Conservation (phyloP, 2,888 invertebrate genomes). For the Epistrophe eligans region DNA sequence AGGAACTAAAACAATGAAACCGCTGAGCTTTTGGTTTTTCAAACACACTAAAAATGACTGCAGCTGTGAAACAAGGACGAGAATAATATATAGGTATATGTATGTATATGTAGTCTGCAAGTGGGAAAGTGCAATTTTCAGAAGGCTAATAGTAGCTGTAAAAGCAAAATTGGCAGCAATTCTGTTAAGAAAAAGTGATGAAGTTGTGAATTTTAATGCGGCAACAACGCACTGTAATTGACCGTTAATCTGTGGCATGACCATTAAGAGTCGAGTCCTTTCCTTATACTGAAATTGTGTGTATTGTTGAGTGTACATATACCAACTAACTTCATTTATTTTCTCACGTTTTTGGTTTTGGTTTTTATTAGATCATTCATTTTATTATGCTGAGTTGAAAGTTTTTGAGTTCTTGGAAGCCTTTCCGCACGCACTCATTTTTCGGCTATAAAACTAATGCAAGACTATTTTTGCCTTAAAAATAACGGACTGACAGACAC, state of each 20-base stretch:
- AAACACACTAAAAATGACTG: conserved; percentile 29
- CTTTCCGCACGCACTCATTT: conserved; percentile 18
- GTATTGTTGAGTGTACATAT: too few relatives aligned
- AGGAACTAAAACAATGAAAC: conserved; percentile 71
- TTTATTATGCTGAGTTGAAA: conserved; percentile 11
- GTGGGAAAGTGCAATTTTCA: conserved; percentile 43
- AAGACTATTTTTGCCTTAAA: not conserved
- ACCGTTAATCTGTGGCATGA: conserved; percentile 14
- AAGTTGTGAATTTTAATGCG: conserved; percentile 40
- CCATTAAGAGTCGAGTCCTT: conserved; percentile 29
- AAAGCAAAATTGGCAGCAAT: conserved; percentile 39
- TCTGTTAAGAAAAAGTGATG: conserved; percentile 23
- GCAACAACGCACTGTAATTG: conserved; percentile 17
- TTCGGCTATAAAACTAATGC: conserved; percentile 8
- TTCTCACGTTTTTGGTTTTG: conserved; percentile 2
- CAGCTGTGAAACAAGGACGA: conserved; percentile 24
- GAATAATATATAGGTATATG: too few relatives aligned
- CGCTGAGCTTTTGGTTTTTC: conserved; percentile 69
- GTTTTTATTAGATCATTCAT: conserved; percentile 12
- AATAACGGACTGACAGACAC: not conserved
- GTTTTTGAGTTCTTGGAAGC: not conserved
- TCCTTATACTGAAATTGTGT: not conserved
- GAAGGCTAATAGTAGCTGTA: conserved; percentile 35
- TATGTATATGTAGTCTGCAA: conserved; percentile 25
- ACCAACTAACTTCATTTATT: not conserved